Base-by-base conservation (phyloP, 2,113 vertebrate species). In the Amazona guildingii region DNA sequence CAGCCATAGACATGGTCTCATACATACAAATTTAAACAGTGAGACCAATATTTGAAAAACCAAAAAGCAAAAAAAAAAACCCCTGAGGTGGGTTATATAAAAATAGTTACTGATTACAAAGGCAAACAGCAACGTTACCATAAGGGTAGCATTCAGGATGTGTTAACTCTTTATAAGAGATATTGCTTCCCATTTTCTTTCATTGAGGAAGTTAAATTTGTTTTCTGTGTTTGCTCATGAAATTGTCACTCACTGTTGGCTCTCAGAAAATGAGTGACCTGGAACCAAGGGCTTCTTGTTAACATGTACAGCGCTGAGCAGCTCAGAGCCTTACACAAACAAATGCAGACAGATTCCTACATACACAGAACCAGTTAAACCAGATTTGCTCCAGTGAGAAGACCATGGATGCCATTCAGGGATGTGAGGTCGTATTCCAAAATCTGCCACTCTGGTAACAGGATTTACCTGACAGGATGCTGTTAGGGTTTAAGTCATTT, bases 41-140 rank as follows among this genome's bases (percentile, higher is more conserved):
- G 64, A 88, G 66, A 51, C 35, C 2, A 46, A 57, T 41, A n/a
- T 85, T 27, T 83, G 57, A 76, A 93, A 83, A 94, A 63, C 7
- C 35, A 63, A 79, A 86, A 18, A 93, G 78, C 2, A 74, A 83
- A 81, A 64, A 88, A 43, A 81, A 64, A 88, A 43, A 39, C 15
- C 0, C 57, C 57, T 21, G 5, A 75, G 57, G 48, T 52, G 49
- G 17, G 46, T 85, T 94, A 83, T 59, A 55, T 54, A 94, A 96
- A 95, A 93, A 80, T 46, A 96, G 75, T 57, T 57, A 59, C 86
- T 79, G 49, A 84, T 95, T 91, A 82, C 78, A 87, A 91, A 96
- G 70, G 87, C 82, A 95, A 94, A 91, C 49, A 90, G 90, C 78
- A 85, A 43, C 51, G 54, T 90, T 86, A 86, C 64, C 79, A 76